phyloP scores from a whole-genome alignment of 1,140 invertebrate genomes.

The Palaemon carinicauda region DNA sequence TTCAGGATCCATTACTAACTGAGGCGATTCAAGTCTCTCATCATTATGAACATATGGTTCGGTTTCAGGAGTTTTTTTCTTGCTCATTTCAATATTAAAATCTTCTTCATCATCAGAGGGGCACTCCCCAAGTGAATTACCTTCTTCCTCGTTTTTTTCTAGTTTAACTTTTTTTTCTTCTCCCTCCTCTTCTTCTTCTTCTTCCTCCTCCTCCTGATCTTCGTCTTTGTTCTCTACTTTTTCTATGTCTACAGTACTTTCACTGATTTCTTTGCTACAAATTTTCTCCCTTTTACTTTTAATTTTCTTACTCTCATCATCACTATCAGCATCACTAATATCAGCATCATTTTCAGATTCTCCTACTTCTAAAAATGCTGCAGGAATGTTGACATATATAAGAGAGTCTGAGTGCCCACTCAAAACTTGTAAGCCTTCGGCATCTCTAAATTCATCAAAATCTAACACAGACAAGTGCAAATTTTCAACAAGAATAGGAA shows the following conservation, averaged over 20 bases:
- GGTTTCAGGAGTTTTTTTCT: too few species aligned
- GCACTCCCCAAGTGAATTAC: not conserved
- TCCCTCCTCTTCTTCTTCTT: not conserved
- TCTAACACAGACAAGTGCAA: not conserved
- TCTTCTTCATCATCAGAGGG: too few species aligned
- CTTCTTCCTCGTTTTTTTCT: not conserved
- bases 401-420: conserved; percentile 6
- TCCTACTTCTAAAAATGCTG: conserved; percentile 23
- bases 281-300: not conserved
- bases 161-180: not conserved
- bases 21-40: too few species aligned
- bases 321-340: conserved; percentile 34
- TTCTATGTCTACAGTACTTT: not conserved
- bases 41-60: too few species aligned
- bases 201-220: not conserved
- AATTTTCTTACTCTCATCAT: not conserved
- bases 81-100: too few species aligned
- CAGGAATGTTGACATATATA: conserved; percentile 46
- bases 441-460: not conserved
- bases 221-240: not conserved
- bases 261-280: not conserved
- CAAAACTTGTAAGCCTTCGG: not conserved
- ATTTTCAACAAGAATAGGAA: conserved; percentile 13
- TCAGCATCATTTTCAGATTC: conserved; percentile 47
- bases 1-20: too few species aligned